Percentiles rank a stretch among this genome's conserved stretches.
phyloP scores from a whole-genome alignment of 1,140 invertebrate species.

The Eupeodes corollae region DNA sequence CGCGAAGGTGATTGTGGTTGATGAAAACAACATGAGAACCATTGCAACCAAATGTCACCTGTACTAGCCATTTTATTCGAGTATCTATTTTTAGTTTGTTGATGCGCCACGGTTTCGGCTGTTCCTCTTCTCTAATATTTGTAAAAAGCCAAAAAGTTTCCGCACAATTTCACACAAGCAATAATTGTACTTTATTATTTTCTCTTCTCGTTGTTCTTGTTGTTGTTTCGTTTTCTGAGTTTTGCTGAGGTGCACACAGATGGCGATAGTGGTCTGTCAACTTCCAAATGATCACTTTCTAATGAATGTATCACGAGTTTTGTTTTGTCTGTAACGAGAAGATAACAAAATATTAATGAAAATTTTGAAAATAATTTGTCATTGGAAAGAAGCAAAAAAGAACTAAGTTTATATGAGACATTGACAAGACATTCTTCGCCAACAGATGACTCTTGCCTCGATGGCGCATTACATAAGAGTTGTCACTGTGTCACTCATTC shows the following conservation, averaged over 20 bases:
- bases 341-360: constrained; percentile 12
- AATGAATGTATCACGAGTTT: not conserved
- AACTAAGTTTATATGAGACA: too few species aligned
- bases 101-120: constrained; percentile 10
- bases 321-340: too few species aligned
- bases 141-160: not conserved
- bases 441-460: too few species aligned
- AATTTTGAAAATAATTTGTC: constrained; percentile 26
- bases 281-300: constrained; percentile 4
- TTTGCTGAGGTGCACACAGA: constrained; percentile 8
- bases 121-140: constrained; percentile 1
- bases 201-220: constrained; percentile 3
- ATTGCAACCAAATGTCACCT: constrained; percentile 71
- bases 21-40: constrained; percentile 72
- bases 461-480: too few species aligned
- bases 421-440: too few species aligned
- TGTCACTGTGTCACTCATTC: too few species aligned
- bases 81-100: constrained; percentile 3
- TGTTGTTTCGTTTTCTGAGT: constrained; percentile 3
- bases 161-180: constrained; percentile 1
- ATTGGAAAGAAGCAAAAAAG: not conserved
- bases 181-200: not conserved
- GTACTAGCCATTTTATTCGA: constrained; percentile 48
- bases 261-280: constrained; percentile 14
- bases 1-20: constrained; percentile 55